Base-by-base conservation (phyloP, 2,888 invertebrate genomes). In the Eurois occulta region DNA sequence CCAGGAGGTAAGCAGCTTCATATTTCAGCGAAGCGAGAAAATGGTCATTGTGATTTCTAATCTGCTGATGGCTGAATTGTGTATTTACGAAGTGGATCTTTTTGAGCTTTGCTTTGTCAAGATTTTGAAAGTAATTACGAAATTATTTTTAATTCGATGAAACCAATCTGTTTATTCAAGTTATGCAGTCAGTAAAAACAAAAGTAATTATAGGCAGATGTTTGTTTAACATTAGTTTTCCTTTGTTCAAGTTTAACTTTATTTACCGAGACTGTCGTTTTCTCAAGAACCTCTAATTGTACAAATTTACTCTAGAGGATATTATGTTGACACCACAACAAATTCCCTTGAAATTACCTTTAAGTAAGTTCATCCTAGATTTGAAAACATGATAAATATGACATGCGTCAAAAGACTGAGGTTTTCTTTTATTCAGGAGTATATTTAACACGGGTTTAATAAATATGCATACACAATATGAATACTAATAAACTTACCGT, bases 41-140 rank as follows among this genome's bases (percentile, higher is more conserved):
- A 79, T 48, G 18, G 8, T 55, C 41, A 73, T 73, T 78, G 60
- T 73, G 16, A 73, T 83, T 84, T 73, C 11, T 78, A 78, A 83
- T 81, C 58, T 73, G 60, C 35, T 55, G 60, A 73, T 79, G 60
- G 70, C 52, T 46, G 69, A 11, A 70, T 66, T 81, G 60, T 60
- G 52, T 72, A 62, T 69, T 32, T 5, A 32, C 18, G 7, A n/a
- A 62, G 18, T 8, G 43, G 21, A 52, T 64, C 21, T 58, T 83
- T 35, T 83, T n/a, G 78, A 16, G 32, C 52, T 80, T n/a, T 28
- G 46, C n/a, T 41, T 58, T 55, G 28, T 18, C 13, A 38, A 64
- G 6, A 21, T 64, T 77, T 43, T 38, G 1, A 21, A 16, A 13
- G 13, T 41, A 28, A 65, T 65, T 66, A 41, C 6, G n/a, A 8